Percentiles rank a stretch among this genome's conserved stretches.
phyloP scores from a whole-genome alignment of 2,797 vertebrate species.

The Peromyscus attwateri region DNA sequence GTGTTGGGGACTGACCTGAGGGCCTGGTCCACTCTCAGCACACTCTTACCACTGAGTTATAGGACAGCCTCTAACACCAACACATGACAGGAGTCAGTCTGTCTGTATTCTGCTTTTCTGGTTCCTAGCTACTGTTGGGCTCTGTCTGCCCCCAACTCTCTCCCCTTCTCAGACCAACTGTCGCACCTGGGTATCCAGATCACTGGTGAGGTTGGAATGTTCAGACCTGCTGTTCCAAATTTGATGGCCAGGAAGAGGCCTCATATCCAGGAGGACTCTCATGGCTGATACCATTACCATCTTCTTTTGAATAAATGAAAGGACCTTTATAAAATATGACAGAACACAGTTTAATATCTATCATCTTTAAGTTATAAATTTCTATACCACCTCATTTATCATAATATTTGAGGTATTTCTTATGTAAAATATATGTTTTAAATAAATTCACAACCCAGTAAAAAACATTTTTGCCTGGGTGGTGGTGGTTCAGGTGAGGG shows the following conservation, averaged over 20 bases:
- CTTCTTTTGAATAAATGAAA: background rate
- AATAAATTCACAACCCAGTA: conserved; percentile 34
- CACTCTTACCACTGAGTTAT: background rate
- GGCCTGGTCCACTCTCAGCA: background rate
- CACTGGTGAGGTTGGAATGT: background rate
- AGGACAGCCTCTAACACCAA: background rate
- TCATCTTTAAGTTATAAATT: background rate
- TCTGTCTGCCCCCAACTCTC: background rate
- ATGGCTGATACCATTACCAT: background rate
- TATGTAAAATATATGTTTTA: conserved; percentile 21
- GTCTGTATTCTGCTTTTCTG: background rate
- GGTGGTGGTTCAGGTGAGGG: no score
- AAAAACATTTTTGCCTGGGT: no score
- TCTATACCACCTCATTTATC: background rate
- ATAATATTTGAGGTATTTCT: background rate
- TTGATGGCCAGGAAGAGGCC: background rate
- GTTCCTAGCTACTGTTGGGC: background rate
- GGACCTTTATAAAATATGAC: conserved; percentile 1
- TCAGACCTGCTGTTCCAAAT: background rate
- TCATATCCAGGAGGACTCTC: background rate
- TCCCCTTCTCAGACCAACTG: background rate
- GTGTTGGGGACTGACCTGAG: background rate
- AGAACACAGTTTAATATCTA: background rate
- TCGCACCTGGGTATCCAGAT: background rate
- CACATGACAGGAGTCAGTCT: background rate